Conservation (phyloP, 2,797 vertebrate genomes). For the Hapalemur alaotrensis region DNA sequence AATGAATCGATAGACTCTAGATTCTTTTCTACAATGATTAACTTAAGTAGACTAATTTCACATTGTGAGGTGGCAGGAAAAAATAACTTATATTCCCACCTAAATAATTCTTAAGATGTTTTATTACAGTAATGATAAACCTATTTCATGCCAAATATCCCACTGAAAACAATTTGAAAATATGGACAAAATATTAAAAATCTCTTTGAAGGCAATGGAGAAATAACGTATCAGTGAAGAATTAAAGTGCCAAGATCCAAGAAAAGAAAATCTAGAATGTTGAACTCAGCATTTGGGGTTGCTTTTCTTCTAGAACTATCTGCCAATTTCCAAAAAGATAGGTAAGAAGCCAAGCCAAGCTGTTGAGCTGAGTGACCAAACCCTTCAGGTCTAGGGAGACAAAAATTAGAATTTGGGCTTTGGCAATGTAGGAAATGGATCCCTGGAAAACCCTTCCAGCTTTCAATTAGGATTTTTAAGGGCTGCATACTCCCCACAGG, state of each 20-base stretch:
- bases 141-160: not conserved
- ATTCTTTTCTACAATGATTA: not conserved
- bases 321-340: not conserved
- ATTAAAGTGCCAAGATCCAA: not conserved
- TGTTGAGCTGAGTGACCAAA: not conserved
- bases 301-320: not conserved
- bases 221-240: conserved; percentile 11
- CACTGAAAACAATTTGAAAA: not conserved
- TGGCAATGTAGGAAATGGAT: not conserved
- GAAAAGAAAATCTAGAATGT: not conserved
- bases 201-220: not conserved
- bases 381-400: not conserved
- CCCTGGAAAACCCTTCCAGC: not conserved
- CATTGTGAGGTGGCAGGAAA: not conserved
- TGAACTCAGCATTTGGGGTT: not conserved
- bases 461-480: not conserved
- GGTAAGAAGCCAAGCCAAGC: not conserved
- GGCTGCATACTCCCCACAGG: not conserved
- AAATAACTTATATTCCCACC: not conserved
- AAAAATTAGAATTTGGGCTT: not conserved
- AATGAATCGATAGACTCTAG: not conserved
- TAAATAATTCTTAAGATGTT: not conserved
- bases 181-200: not conserved
- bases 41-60: not conserved
- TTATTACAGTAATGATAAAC: not conserved